Evolutionary conservation across 2,797 vertebrate genomes (phyloP), one percentile per base, ranked within the genome.

Genomic region (Parauchenoglanis ngamensis): DNA sequence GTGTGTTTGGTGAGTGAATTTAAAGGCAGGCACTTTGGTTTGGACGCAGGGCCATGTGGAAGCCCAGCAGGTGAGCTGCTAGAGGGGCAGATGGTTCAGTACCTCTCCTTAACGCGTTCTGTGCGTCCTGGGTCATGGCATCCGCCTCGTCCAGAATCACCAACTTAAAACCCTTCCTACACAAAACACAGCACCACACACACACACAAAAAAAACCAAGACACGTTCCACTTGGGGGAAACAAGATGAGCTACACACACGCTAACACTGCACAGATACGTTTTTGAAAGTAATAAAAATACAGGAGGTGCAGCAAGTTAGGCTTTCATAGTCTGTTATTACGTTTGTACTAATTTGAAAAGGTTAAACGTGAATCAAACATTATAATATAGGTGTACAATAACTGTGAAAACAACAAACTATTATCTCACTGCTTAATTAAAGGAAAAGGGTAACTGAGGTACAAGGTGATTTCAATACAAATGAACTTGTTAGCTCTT

Each of bases 51-150:
- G 91, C 89, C 91, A 83, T 89, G 90, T 87, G 89, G 77, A 80
- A 88, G 92, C 94, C 91, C 94, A 95, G 94, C 92, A 87, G 93
- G 94, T 84, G 91, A 90, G 92, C 91, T 86, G 86, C 89, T 67
- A 82, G 84, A 79, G 72, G 83, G 94, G 94, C 95, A 96, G 95
- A 96, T 95, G 95, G 96, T 96, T 59, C 40, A n/a, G 75, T 92
- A 99, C 98, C 98, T 96, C 98, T 95, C 90, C 98, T 95, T 94
- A 99, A 92, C 92, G 98, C 98, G 19, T 99, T 99, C 96, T 99
- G 98, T 92, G 98, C 98, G 2, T 99, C 98, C 88, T 98, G 97
- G 87, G 98, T 99, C 98, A 99, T 99, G 92, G 98, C 98, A n/a
- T 99, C 98, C 0, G 98, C 98, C 93, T 99, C 98, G 40, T 99